Evolutionary conservation across 1,140 invertebrate species (phyloP).

Genomic region (Onthophagus taurus): DNA sequence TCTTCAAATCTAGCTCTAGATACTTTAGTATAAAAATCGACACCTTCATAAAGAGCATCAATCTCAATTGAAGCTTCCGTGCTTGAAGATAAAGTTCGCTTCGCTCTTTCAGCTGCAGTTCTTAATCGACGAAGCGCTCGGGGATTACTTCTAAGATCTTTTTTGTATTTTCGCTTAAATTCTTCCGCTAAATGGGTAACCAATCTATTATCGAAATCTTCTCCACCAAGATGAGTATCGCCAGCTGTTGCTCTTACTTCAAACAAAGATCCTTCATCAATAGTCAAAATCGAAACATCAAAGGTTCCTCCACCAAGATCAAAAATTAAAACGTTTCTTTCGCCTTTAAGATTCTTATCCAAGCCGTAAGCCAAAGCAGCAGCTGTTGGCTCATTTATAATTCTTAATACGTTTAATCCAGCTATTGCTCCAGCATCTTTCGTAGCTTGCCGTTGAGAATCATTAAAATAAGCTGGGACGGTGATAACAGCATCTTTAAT

Average conservation of each 20-base stretch:
- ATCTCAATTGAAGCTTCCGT: constrained; percentile 66
- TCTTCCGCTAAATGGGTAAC: constrained; percentile 53
- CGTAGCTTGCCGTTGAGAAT: constrained; percentile 59
- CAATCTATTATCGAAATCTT: constrained; percentile 56
- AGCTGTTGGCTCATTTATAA: constrained; percentile 73
- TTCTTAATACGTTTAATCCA: constrained; percentile 58
- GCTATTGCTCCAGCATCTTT: constrained; percentile 53
- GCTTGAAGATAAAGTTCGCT: constrained; percentile 66
- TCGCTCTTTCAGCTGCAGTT: constrained; percentile 73
- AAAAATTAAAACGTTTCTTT: constrained; percentile 54
- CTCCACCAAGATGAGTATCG: constrained; percentile 47
- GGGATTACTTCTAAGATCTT: constrained; percentile 40
- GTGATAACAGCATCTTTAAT: constrained; percentile 46
- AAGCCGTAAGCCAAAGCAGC: constrained; percentile 70
- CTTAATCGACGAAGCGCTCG: constrained; percentile 55
- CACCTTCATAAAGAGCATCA: constrained; percentile 64
- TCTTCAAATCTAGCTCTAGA: constrained; percentile 55
- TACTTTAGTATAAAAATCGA: constrained; percentile 53
- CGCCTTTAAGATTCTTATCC: constrained; percentile 67
- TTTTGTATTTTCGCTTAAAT: constrained; percentile 44
- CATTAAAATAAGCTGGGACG: constrained; percentile 59
- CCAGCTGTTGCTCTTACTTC: constrained; percentile 61
- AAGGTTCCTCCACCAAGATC: constrained; percentile 58
- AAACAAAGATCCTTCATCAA: constrained; percentile 58
- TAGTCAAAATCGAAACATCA: constrained; percentile 70